Conservation (phyloP, 2,113 vertebrate species). For the Morone saxatilis region DNA sequence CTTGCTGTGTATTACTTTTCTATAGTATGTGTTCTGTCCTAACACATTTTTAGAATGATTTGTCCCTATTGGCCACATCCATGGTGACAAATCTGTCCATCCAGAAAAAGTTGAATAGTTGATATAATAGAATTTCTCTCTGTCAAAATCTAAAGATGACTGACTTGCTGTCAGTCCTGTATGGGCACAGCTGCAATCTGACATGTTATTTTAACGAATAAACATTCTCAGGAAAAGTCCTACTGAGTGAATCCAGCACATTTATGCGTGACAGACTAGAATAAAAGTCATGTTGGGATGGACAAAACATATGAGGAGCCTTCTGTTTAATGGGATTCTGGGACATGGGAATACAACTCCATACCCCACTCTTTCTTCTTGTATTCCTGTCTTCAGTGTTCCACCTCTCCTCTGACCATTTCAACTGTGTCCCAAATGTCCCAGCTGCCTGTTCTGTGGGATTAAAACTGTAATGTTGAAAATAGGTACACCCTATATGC, state of each 20-base stretch:
- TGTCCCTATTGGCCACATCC: background rate
- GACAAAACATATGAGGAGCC: constrained; percentile 63
- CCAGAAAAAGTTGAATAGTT: background rate
- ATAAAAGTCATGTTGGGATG: constrained; percentile 48
- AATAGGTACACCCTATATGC: constrained; percentile 46
- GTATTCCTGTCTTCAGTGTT: constrained; percentile 33
- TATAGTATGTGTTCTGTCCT: background rate
- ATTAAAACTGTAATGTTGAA: constrained; percentile 53
- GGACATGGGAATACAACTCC: constrained; percentile 38
- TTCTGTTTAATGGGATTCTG: constrained; percentile 22
- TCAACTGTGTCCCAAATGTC: constrained; percentile 40
- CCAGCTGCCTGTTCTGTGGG: constrained; percentile 28
- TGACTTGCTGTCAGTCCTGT: constrained; percentile 14
- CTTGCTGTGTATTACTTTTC: too few species aligned
- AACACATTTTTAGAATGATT: background rate
- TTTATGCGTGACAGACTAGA: constrained; percentile 46
- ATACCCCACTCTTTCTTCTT: constrained; percentile 31
- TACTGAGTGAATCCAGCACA: constrained; percentile 35
- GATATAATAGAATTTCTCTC: background rate
- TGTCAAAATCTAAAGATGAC: background rate
- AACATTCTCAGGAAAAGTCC: constrained; percentile 15
- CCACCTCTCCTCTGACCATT: constrained; percentile 22
- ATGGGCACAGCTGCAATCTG: constrained; percentile 12
- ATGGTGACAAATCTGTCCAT: background rate
- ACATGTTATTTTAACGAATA: constrained; percentile 33